Conservation (phyloP, 2,797 vertebrate genomes). For the Sitta carolinensis region DNA sequence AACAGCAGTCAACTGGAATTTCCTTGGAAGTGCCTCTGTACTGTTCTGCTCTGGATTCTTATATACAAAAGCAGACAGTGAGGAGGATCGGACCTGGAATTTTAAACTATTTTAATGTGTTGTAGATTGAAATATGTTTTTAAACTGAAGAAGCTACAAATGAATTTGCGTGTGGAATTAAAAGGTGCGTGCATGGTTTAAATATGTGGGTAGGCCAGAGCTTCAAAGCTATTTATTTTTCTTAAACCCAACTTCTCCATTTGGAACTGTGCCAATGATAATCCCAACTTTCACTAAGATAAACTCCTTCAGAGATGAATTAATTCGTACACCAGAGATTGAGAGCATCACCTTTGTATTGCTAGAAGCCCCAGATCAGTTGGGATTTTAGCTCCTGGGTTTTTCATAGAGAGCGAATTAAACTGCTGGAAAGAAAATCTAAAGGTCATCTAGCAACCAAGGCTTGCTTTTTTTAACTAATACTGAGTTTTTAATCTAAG, state of each 20-base stretch:
- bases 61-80: neutral
- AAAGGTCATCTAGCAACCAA: constrained; percentile 36
- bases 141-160: neutral
- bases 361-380: constrained; percentile 5
- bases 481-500: neutral
- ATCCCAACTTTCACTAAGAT: constrained; percentile 3
- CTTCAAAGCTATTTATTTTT: constrained; percentile 4
- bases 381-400: constrained; percentile 46
- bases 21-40: neutral
- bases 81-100: neutral
- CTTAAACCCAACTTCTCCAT: neutral
- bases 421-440: constrained; percentile 16
- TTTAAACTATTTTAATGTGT: neutral
- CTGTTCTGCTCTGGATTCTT: neutral
- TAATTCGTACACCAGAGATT: constrained; percentile 48
- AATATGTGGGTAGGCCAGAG: neutral
- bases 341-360: constrained; percentile 59
- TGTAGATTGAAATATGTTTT: neutral
- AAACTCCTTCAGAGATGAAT: constrained; percentile 36
- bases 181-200: neutral
- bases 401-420: constrained; percentile 50
- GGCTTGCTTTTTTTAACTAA: constrained; percentile 7
- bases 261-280: neutral
- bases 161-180: neutral
- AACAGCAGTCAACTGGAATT: neutral